Evolutionary conservation across 2,888 invertebrate genomes (phyloP).

Genomic region (Limnephilus lunatus): DNA sequence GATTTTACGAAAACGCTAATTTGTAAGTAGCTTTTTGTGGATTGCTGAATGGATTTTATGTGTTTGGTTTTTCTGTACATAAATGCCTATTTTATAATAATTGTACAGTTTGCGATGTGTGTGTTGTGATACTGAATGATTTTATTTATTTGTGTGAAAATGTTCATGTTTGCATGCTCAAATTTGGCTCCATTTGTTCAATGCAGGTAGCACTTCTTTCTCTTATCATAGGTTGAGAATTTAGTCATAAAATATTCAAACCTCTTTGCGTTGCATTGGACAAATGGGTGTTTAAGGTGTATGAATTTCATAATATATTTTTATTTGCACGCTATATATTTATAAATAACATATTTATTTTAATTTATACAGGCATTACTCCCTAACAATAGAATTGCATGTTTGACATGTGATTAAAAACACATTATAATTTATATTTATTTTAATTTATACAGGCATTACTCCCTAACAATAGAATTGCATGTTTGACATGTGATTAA

Average conservation of each 20-base stretch:
- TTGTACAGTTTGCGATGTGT: constrained; percentile 10
- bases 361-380: neutral
- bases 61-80: constrained; percentile 37
- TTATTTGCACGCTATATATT: neutral
- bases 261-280: neutral
- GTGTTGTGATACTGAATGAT: constrained; percentile 42
- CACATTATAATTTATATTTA: neutral
- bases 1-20: neutral
- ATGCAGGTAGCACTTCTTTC: neutral
- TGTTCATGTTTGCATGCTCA: constrained; percentile 11
- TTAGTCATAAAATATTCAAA: neutral
- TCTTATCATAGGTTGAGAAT: neutral
- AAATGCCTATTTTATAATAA: constrained; percentile 8
- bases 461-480: neutral
- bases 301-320: neutral
- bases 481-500: neutral
- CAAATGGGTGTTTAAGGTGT: neutral
- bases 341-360: neutral
- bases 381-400: neutral
- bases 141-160: constrained; percentile 14
- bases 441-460: neutral
- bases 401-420: neutral
- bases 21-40: constrained; percentile 33
- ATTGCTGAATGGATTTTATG: constrained; percentile 26
- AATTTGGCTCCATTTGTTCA: neutral